Percentiles rank a stretch among this genome's conserved stretches.
These are phyloP conservation scores for Mus minutoides DNA, from an alignment of 2,797 vertebrate genomes.

Conservation along the genomic window DNA sequence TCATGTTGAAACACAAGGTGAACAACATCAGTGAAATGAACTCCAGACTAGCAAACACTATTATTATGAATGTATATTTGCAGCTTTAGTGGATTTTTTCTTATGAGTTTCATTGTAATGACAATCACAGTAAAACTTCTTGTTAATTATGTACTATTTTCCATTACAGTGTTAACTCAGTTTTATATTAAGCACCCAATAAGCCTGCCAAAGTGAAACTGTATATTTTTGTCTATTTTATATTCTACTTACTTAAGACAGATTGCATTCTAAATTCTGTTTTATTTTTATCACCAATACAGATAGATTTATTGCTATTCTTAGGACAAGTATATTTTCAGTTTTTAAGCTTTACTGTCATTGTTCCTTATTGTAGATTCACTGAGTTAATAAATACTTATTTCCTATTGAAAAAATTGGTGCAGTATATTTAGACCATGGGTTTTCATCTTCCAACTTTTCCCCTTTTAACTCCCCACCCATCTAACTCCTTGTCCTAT, in stretches of 20 bases:
- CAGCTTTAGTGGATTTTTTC: slow-evolving; percentile 49
- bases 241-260: slow-evolving; percentile 28
- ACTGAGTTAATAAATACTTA: slow-evolving; percentile 28
- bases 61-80: slow-evolving; percentile 52
- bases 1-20: slow-evolving; percentile 55
- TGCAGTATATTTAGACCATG: slow-evolving; percentile 1
- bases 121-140: slow-evolving; percentile 51
- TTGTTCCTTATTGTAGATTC: slow-evolving; percentile 17
- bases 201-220: slow-evolving; percentile 44
- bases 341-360: slow-evolving; percentile 49
- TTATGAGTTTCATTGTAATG: slow-evolving; percentile 34
- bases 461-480: neutral
- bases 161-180: slow-evolving; percentile 59
- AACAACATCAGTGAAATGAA: slow-evolving; percentile 55
- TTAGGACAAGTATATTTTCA: slow-evolving; percentile 31
- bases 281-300: slow-evolving; percentile 49
- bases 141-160: slow-evolving; percentile 62
- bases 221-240: slow-evolving; percentile 43
- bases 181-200: slow-evolving; percentile 66
- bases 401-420: neutral
- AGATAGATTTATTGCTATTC: slow-evolving; percentile 35
- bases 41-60: slow-evolving; percentile 35
- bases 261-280: slow-evolving; percentile 33
- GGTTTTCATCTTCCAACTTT: neutral
- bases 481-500: neutral